Evolutionary conservation across 1,140 invertebrate species (phyloP).

Genomic region (Proctacanthus coquilletti): DNA sequence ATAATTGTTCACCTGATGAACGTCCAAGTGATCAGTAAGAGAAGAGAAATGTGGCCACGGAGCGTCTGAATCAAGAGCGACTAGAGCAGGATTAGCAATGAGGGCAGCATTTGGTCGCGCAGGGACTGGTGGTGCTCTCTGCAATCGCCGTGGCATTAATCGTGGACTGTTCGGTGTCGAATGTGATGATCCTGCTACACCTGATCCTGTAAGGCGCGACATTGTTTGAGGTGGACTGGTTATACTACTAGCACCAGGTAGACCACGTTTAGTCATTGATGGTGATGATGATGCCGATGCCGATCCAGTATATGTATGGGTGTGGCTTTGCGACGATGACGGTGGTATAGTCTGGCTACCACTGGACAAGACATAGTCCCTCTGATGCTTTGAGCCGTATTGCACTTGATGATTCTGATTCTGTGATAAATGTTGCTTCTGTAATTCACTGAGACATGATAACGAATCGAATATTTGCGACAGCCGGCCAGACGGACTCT

Average conservation of each 20-base stretch:
- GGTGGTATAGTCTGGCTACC: constrained; percentile 5
- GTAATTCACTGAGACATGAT: constrained; percentile 45
- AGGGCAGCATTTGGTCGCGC: constrained; percentile 14
- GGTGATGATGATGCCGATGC: constrained; percentile 22
- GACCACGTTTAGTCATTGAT: constrained; percentile 18
- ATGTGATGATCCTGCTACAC: constrained; percentile 20
- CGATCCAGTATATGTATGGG: constrained; percentile 11
- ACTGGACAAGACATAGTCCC: not conserved
- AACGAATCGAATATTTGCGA: constrained; percentile 68
- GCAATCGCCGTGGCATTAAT: constrained; percentile 40
- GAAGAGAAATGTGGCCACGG: constrained; percentile 27
- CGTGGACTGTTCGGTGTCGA: constrained; percentile 53
- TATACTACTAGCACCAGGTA: not conserved
- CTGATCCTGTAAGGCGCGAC: constrained; percentile 7
- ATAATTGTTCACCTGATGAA: constrained; percentile 28
- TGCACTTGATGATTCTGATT: constrained; percentile 12
- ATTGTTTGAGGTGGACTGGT: constrained; percentile 14
- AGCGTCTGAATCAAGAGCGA: constrained; percentile 18
- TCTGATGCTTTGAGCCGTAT: constrained; percentile 8
- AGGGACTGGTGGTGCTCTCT: constrained; percentile 38
- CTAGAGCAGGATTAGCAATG: constrained; percentile 13
- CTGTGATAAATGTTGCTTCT: constrained; percentile 11
- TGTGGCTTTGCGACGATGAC: constrained; percentile 15
- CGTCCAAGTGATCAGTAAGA: constrained; percentile 24
- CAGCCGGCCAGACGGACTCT: constrained; percentile 43